Evolutionary conservation across 1,140 invertebrate species (phyloP).

Genomic region (Tetragnatha versicolor): DNA sequence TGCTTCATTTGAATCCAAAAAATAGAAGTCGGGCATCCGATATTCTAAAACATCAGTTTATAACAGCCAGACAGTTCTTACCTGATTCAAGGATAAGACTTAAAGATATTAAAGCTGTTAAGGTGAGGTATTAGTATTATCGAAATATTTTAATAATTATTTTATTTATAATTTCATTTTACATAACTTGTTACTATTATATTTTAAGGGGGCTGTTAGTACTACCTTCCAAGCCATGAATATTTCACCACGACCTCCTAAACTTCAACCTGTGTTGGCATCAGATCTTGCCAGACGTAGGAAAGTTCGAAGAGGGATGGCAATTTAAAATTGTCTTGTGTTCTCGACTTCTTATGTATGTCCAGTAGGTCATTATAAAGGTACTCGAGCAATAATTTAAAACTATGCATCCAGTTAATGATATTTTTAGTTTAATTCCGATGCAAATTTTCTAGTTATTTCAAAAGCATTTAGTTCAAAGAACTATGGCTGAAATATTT

Average conservation of each 20-base stretch:
- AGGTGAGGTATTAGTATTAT: conserved; percentile 59
- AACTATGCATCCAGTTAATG: too few species aligned
- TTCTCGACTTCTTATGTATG: too few species aligned
- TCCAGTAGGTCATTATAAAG: too few species aligned
- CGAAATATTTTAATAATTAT: background rate
- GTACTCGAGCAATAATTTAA: too few species aligned
- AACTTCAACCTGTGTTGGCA: conserved; percentile 83
- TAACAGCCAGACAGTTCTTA: conserved; percentile 70
- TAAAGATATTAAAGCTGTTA: conserved; percentile 61
- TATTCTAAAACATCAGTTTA: conserved; percentile 86
- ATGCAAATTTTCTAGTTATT: too few species aligned
- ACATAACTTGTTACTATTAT: conserved; percentile 15
- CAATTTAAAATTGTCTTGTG: background rate
- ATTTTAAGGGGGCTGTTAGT: conserved; percentile 76
- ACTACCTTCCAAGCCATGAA: conserved; percentile 84
- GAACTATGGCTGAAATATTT: too few species aligned
- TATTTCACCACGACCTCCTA: conserved; percentile 75
- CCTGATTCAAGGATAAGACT: conserved; percentile 59
- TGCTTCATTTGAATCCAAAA: conserved; percentile 92
- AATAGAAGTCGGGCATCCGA: conserved; percentile 82
- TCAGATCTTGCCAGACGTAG: conserved; percentile 84
- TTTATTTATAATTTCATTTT: background rate
- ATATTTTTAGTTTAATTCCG: too few species aligned
- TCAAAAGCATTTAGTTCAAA: too few species aligned
- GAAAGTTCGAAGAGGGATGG: background rate